Percentiles rank a stretch among this genome's conserved stretches.
Conservation (phyloP, 1,140 invertebrate genomes). For the Drosophila subobscura region DNA sequence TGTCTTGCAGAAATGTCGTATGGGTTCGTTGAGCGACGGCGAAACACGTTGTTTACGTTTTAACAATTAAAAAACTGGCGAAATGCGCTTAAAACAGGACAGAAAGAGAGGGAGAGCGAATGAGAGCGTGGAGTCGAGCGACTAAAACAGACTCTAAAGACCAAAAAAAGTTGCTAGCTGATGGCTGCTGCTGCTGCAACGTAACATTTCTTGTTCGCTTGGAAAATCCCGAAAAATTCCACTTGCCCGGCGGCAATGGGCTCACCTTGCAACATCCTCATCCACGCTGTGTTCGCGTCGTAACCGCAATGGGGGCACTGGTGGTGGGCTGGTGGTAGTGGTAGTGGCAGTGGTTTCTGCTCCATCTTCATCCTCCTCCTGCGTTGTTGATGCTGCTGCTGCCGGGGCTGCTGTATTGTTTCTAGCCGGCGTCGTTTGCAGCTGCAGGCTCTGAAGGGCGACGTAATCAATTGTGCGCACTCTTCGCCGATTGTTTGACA, state of each 20-base stretch:
- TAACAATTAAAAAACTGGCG: conserved; percentile 59
- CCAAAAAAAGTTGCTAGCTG: conserved; percentile 2
- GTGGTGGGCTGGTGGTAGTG: conserved; percentile 25
- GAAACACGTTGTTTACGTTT: conserved; percentile 78
- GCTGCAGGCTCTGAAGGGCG: conserved; percentile 55
- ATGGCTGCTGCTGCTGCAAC: conserved; percentile 35
- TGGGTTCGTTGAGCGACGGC: conserved; percentile 47
- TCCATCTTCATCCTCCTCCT: conserved; percentile 30
- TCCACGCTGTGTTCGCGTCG: conserved; percentile 64
- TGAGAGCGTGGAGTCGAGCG: conserved; percentile 8
- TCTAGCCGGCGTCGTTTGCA: conserved; percentile 45
- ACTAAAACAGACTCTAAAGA: conserved; percentile 4
- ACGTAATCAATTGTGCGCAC: conserved; percentile 71
- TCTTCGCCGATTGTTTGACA: conserved; percentile 67
- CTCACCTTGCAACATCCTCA: conserved; percentile 73
- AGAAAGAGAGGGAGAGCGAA: neutral
- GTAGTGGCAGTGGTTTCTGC: conserved; percentile 2
- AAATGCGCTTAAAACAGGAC: conserved; percentile 34
- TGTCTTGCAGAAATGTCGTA: conserved; percentile 55
- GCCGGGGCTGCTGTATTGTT: conserved; percentile 7
- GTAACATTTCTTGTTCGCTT: conserved; percentile 27
- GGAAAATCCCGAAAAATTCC: conserved; percentile 29
- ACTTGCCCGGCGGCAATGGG: neutral
- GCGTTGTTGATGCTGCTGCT: conserved; percentile 4
- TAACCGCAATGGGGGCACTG: conserved; percentile 59